Percentiles rank a stretch among this genome's conserved stretches.
These are phyloP conservation scores for Pristionchus fissidentatus DNA, from an alignment of 2,888 invertebrate genomes.

Conservation along the genomic window DNA sequence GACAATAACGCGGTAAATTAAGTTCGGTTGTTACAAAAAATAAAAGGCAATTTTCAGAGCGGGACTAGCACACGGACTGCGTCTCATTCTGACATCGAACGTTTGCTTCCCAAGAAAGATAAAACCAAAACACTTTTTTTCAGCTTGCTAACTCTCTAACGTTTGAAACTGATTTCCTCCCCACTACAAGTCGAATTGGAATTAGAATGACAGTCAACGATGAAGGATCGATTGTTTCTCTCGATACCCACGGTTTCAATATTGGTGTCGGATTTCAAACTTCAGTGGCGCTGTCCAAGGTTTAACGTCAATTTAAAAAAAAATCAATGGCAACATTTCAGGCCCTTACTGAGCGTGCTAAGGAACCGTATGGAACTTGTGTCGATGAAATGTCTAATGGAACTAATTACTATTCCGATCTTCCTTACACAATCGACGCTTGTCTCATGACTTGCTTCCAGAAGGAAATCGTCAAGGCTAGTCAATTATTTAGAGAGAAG, in stretches of 20 bases:
- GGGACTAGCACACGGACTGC: neutral
- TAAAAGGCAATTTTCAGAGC: neutral
- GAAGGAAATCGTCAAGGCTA: slow-evolving; percentile 9
- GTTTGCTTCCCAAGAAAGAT: neutral
- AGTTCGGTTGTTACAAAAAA: neutral
- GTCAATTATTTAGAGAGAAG: slow-evolving; percentile 22
- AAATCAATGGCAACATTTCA: neutral
- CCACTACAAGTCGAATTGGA: slow-evolving; percentile 26
- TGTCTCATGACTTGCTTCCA: slow-evolving; percentile 31
- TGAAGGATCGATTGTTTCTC: neutral
- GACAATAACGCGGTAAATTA: neutral
- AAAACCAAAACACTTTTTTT: neutral
- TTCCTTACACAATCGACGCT: neutral
- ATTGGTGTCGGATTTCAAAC: slow-evolving; percentile 44
- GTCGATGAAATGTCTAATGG: neutral
- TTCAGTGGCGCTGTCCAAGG: slow-evolving; percentile 24
- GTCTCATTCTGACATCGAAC: slow-evolving; percentile 21
- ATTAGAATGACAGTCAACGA: slow-evolving; percentile 43
- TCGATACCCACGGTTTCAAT: slow-evolving; percentile 40
- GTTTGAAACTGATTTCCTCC: slow-evolving; percentile 32
- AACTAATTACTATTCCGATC: neutral
- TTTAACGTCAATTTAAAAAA: neutral
- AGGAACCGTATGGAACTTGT: slow-evolving; percentile 35
- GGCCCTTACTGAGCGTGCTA: slow-evolving; percentile 12
- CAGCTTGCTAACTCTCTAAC: slow-evolving; percentile 15